A percentile compares a stretch with the other conserved stretches of the same genome.
These are phyloP conservation scores for Pegoplata infirma DNA, from an alignment of 2,888 invertebrate species.

Conservation along the genomic window DNA sequence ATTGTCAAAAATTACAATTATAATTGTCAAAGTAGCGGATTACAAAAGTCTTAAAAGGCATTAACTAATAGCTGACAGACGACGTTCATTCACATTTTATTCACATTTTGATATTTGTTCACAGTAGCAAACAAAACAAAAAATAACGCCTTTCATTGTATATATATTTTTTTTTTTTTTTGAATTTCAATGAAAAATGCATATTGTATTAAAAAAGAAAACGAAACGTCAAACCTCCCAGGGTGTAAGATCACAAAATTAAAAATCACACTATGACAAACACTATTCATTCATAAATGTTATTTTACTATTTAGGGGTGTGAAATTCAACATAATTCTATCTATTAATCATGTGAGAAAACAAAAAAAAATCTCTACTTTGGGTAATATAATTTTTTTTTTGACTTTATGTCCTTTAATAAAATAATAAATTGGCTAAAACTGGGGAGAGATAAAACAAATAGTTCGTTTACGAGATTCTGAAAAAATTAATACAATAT, in stretches of 20 bases:
- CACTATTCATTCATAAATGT: slow-evolving; percentile 27
- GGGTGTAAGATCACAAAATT: slow-evolving; percentile 21
- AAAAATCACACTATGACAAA: slow-evolving; percentile 11
- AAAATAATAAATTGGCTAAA: slow-evolving; percentile 28
- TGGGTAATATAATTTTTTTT: slow-evolving; percentile 9
- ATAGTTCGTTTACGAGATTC: neutral
- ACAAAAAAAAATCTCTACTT: slow-evolving; percentile 13
- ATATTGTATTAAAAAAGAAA: slow-evolving; percentile 22
- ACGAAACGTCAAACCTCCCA: slow-evolving; percentile 52
- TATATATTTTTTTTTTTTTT: too few species aligned
- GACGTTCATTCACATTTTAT: too few species aligned
- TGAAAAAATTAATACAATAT: slow-evolving; percentile 40
- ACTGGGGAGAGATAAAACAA: slow-evolving; percentile 2
- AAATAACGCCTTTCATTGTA: slow-evolving; percentile 20
- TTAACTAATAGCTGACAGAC: slow-evolving; percentile 40
- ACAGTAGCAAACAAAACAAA: slow-evolving; percentile 16
- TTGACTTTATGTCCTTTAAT: slow-evolving; percentile 36
- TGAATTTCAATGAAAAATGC: slow-evolving; percentile 1
- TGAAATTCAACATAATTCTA: slow-evolving; percentile 15
- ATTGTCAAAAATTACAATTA: slow-evolving; percentile 54
- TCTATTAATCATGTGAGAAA: slow-evolving; percentile 47
- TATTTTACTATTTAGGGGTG: slow-evolving; percentile 45
- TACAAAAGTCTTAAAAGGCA: slow-evolving; percentile 52
- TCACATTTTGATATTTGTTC: neutral
- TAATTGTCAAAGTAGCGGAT: slow-evolving; percentile 61